Conservation (phyloP, 2,888 invertebrate species). For the Diaperis boleti region DNA sequence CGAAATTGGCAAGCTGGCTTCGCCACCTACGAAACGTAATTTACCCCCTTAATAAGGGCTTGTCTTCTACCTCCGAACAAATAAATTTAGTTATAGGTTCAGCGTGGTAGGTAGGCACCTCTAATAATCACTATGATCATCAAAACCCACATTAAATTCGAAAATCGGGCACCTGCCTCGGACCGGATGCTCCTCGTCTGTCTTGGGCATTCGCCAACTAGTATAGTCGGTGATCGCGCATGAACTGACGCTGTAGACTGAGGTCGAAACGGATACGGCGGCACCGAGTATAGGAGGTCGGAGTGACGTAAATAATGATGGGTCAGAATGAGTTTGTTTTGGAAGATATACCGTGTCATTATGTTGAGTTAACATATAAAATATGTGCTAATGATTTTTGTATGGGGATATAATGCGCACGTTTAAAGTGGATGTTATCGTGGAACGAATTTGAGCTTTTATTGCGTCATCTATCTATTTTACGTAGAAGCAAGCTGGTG, state of each 20-base stretch:
- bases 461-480: too few species aligned
- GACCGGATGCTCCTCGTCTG: slow-evolving; percentile 43
- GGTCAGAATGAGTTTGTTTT: slow-evolving; percentile 38
- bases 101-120: slow-evolving; percentile 41
- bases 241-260: not conserved
- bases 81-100: slow-evolving; percentile 42
- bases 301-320: slow-evolving; percentile 39
- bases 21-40: slow-evolving; percentile 20
- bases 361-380: slow-evolving; percentile 35
- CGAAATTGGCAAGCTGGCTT: slow-evolving; percentile 9
- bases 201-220: slow-evolving; percentile 25
- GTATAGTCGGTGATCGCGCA: not conserved
- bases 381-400: slow-evolving; percentile 44
- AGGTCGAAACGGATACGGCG: not conserved
- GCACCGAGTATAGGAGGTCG: not conserved
- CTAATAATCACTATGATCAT: slow-evolving; percentile 40
- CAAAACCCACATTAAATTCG: slow-evolving; percentile 44
- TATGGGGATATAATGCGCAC: slow-evolving; percentile 40
- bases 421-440: slow-evolving; percentile 23
- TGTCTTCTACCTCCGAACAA: slow-evolving; percentile 27
- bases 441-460: too few species aligned
- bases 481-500: too few species aligned
- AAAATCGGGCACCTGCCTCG: slow-evolving; percentile 39
- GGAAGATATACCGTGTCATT: slow-evolving; percentile 35
- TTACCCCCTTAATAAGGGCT: slow-evolving; percentile 33